Evolutionary conservation across 2,888 invertebrate species (phyloP).

Genomic region (Drosophila antonietae): DNA sequence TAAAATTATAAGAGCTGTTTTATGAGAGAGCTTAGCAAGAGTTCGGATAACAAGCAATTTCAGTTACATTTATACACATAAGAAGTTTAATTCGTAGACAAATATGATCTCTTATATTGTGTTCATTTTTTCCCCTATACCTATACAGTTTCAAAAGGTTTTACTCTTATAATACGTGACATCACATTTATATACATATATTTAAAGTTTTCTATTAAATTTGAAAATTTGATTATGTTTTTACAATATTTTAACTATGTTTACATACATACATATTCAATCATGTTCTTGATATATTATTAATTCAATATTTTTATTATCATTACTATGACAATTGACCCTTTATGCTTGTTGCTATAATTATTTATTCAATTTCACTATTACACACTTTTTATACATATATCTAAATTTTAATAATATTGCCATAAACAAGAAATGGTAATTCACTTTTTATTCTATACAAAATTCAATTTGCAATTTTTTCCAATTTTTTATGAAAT

Average conservation of each 20-base stretch:
- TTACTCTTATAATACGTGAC: background rate
- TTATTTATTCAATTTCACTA: slow-evolving; percentile 1
- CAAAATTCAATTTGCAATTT: slow-evolving; percentile 25
- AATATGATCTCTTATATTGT: slow-evolving; percentile 16
- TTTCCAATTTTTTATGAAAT: slow-evolving; percentile 29
- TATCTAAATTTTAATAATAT: slow-evolving; percentile 23
- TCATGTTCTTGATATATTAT: background rate
- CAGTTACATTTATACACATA: background rate
- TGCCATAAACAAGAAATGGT: slow-evolving; percentile 18
- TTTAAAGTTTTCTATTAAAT: background rate
- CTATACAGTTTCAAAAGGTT: background rate
- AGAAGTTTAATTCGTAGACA: background rate
- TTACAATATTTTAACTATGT: background rate
- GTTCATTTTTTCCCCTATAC: slow-evolving; percentile 3
- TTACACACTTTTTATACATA: background rate
- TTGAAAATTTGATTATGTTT: background rate
- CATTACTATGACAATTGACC: background rate
- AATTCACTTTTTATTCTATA: slow-evolving; percentile 23
- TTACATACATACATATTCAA: background rate
- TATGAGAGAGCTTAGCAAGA: background rate
- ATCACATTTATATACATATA: background rate
- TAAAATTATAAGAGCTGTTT: slow-evolving; percentile 1
- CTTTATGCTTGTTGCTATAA: slow-evolving; percentile 1
- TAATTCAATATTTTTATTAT: background rate
- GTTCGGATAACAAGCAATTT: background rate